Conservation (phyloP, 2,888 invertebrate genomes). For the Sisyra terminalis region DNA sequence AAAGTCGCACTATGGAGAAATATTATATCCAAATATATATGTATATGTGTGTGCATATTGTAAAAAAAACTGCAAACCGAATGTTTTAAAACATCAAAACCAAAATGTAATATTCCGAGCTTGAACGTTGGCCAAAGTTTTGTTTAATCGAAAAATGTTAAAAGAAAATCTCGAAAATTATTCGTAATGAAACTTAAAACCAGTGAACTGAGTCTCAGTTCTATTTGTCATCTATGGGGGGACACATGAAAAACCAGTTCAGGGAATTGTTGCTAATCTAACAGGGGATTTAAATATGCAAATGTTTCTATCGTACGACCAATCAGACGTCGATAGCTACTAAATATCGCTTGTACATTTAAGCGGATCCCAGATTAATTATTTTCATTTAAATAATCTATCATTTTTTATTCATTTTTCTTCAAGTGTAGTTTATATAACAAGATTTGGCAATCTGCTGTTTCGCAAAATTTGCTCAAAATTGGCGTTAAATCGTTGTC, state of each 20-base stretch:
- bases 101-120: conserved; percentile 3
- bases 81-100: neutral
- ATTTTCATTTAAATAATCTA: conserved; percentile 6
- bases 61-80: conserved; percentile 21
- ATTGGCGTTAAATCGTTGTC: neutral
- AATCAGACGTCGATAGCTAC: neutral
- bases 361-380: conserved; percentile 8
- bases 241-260: conserved; percentile 10
- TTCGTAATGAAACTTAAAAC: conserved; percentile 3
- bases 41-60: conserved; percentile 29
- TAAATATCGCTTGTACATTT: neutral
- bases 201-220: conserved; percentile 12
- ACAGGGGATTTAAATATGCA: conserved; percentile 4
- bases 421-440: neutral
- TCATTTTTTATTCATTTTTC: conserved; percentile 7
- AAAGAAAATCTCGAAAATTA: neutral
- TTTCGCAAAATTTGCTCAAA: neutral
- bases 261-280: conserved; percentile 10
- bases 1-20: neutral
- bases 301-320: no score
- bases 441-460: conserved; percentile 9
- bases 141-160: neutral
- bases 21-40: conserved; percentile 8
- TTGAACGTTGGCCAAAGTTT: conserved; percentile 9
- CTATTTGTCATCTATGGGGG: conserved; percentile 12